Evolutionary conservation across 2,113 vertebrate species (phyloP), one percentile per base, ranked within the genome.

Genomic region (Notothenia rossii): DNA sequence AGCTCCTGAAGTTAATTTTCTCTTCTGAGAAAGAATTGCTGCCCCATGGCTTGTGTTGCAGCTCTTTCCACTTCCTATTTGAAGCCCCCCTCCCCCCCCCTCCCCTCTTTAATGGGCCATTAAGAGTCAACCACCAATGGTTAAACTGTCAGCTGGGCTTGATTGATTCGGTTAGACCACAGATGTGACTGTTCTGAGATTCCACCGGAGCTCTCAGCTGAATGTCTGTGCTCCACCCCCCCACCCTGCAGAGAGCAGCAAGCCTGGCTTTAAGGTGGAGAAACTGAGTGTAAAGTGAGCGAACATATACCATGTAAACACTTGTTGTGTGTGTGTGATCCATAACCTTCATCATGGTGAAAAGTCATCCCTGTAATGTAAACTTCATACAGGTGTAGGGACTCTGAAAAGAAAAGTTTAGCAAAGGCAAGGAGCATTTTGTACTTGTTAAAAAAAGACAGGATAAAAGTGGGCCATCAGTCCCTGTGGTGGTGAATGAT

Each of bases 401-500:
- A 79, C 71, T 59, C 48, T 68, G 51, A 86, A 54, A 71, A 88
- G 64, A 90, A 89, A 92, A 91, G 90, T 93, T 93, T 82, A 81
- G 82, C 86, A 77, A 88, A 81, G 81, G 76, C 76, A 25, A 89
- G 76, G 70, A 82, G 79, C 61, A 15, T 91, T 93, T 93, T 93
- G 91, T 93, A 81, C 85, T 92, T 91, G 78, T 84, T 48, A 71
- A 22, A 46, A 69, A 51, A 20, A 9, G 48, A 10, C 17, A 62
- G 12, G 45, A 8, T 5, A 43, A 5, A 79, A 94, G 79, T 95
- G 94, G 95, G 95, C 94, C 94, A 93, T 68, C 3, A 53, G 92
- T 95, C 95, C 94, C 95, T 92, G 89, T 63, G 91, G 94, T 94
- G 92, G 94, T 94, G 91, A 85, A 72, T 29, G 48, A 68, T 73